Base-by-base conservation (phyloP, 2,888 invertebrate species). In the Stratiomys singularior region DNA sequence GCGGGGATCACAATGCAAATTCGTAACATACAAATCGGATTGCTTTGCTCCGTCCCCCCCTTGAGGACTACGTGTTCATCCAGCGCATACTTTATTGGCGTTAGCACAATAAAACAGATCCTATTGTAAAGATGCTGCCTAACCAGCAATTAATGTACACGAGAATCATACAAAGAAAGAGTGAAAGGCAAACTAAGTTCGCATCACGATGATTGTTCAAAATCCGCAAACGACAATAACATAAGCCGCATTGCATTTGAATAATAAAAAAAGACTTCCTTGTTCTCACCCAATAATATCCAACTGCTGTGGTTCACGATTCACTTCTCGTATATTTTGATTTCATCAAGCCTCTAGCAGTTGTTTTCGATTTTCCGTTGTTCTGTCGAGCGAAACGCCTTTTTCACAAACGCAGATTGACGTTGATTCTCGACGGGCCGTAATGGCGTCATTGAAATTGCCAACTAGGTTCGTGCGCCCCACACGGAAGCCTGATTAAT, bases 401-500 rank as follows among this genome's bases (percentile, higher is more conserved):
- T 44, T 58, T 74, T 23, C 15, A 30, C 25, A 13, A 11, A 25
- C 46, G 46, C 46, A 23, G 30, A 3, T 74, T 37, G 23, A 13
- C 27, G 30, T 74, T 28, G 13, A 18, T 28, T 58, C 9, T 23
- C 13, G 37, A 1, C 23, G 58, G 23, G 74, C 37, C 58, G 74
- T 37, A 74, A 74, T 74, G 74, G 74, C 74, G 74, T 58, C 74
- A 74, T 74, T 30, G 74, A 60, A 58, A 30, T 25, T 28, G 30
- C 30, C 28, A 64, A 64, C 64, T 27, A 64, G 27, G 30, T 64
- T 25, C 64, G 64, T 64, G 64, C 30, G 30, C 64, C 64, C 30
- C 30, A 28, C 64, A 11, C 64, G 25, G n/a, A 3, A 64, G 23
- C 15, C 30, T 27, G 64, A 64, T 4, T 7, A 23, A 7, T 60